Conservation (phyloP, 2,113 vertebrate genomes). For the Gavia stellata region DNA sequence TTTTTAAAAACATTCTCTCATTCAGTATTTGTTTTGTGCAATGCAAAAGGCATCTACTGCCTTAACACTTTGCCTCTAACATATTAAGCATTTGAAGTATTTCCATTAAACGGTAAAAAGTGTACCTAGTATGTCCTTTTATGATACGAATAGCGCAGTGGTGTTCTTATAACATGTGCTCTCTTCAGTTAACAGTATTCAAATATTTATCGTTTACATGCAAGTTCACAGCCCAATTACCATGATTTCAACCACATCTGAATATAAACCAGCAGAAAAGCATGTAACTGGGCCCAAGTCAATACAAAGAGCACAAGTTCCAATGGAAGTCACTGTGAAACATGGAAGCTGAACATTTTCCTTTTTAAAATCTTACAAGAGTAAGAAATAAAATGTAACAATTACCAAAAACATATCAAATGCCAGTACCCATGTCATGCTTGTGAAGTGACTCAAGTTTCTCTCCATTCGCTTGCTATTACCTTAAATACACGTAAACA, state of each 20-base stretch:
- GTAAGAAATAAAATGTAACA: background rate
- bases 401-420: background rate
- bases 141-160: background rate
- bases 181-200: background rate
- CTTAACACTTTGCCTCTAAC: background rate
- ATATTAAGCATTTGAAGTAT: background rate
- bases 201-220: background rate
- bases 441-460: background rate
- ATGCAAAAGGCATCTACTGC: background rate
- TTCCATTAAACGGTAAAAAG: background rate
- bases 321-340: background rate
- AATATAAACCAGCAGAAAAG: background rate
- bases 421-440: background rate
- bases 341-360: rapidly evolving
- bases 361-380: background rate
- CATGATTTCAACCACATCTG: background rate
- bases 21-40: background rate
- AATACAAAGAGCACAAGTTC: background rate
- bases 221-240: background rate
- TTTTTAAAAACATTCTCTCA: background rate
- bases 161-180: background rate
- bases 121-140: background rate
- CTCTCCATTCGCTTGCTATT: background rate
- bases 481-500: background rate
- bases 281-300: rapidly evolving